Base-by-base conservation (phyloP, 2,797 vertebrate genomes). In the Bufotes viridis region DNA sequence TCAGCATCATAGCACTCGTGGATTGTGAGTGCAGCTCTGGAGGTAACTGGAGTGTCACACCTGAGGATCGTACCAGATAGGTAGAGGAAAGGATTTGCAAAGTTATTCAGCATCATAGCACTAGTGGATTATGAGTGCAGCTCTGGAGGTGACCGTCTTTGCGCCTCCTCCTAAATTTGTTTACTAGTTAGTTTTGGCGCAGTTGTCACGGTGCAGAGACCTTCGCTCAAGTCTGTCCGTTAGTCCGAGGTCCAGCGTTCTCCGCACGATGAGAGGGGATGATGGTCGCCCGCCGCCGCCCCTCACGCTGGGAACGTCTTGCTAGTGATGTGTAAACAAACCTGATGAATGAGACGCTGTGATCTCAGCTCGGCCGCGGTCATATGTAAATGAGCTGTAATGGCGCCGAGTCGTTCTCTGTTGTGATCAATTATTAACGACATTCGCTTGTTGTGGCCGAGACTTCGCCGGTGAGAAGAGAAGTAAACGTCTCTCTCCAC, bases 271-370 rank as follows among this genome's bases (percentile, higher is more conserved):
- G 91, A 91, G 91, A 92, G 69, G 42, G 85, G 89, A 94, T 98
- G 97, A 99, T 98, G 96, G 97, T 3, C 29, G 29, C 96, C 29
- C 29, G 29, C 96, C 93, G 85, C 93, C 90, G 29, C 91, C 92
- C 90, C 78, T 93, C 95, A 91, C 91, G 92, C 96, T 96, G 96
- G 93, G 94, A 94, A 93, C 96, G 96, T 97, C 97, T 97, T 97
- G 97, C 98, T 97, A 98, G 97, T 96, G 96, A 97, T 98, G 98
- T 97, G 97, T 97, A 99, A 98, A 98, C 96, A 97, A 96, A 96
- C 95, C 95, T 95, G 96, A 96, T 97, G 96, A 98, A 98, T 98
- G 98, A 98, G 97, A 96, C 97, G 98, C 98, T 96, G 95, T 94
- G 94, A 92, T 93, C 94, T 93, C 93, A 91, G 94, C 60, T 93